These are phyloP conservation scores for Mustelus asterias DNA, from an alignment of 2,113 vertebrate species.

Conservation along the genomic window DNA sequence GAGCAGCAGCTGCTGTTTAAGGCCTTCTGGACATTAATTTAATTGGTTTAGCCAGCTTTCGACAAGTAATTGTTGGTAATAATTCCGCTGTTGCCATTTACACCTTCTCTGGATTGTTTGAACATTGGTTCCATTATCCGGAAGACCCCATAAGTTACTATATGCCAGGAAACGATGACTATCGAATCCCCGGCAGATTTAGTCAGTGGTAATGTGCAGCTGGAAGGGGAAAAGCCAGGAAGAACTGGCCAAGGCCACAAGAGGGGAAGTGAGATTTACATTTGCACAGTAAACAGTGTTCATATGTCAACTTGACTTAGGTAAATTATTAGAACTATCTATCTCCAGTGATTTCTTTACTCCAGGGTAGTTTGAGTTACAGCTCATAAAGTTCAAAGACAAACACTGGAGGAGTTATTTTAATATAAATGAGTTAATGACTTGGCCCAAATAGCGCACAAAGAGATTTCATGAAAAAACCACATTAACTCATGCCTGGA, in stretches of 20 bases:
- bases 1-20: background rate
- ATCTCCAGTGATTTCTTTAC: background rate
- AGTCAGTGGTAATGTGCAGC: background rate
- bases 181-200: background rate
- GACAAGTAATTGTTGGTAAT: background rate
- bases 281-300: background rate
- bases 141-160: too few species aligned
- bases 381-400: background rate
- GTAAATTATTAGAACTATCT: background rate
- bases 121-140: background rate
- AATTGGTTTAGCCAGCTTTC: background rate
- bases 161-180: background rate
- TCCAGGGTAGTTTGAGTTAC: background rate
- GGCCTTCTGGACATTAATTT: background rate
- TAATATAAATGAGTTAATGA: background rate
- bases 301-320: background rate
- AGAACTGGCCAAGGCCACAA: background rate
- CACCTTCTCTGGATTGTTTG: background rate
- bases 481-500: background rate
- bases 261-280: background rate
- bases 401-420: background rate
- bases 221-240: background rate
- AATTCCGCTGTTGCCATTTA: background rate
- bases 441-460: background rate
- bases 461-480: background rate